Evolutionary conservation across 1,140 invertebrate genomes (phyloP).

Genomic region (Drosophila eugracilis): DNA sequence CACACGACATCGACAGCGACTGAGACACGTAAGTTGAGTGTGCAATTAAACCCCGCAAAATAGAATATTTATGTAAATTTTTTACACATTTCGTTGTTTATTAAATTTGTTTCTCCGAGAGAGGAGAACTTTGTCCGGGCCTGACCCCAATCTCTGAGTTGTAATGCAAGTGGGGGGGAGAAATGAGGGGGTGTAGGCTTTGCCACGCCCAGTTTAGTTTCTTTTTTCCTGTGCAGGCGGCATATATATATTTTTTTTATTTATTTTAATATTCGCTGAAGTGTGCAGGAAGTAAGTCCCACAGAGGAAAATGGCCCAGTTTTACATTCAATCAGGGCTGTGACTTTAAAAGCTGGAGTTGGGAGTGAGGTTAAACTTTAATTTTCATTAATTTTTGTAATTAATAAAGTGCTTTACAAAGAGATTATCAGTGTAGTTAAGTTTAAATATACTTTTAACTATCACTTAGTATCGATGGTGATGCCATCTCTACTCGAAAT

Average conservation of each 20-base stretch:
- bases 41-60: conserved; percentile 49
- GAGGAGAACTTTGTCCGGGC: conserved; percentile 42
- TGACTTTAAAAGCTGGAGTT: not conserved
- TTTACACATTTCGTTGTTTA: conserved; percentile 6
- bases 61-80: conserved; percentile 47
- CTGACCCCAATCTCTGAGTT: conserved; percentile 38
- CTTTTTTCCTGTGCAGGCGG: conserved; percentile 53
- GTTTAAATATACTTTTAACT: too few species aligned
- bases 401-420: too few species aligned
- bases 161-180: conserved; percentile 9
- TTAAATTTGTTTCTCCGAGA: conserved; percentile 9
- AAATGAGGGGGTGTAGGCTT: conserved; percentile 4
- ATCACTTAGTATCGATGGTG: not conserved
- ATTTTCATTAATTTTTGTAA: too few species aligned
- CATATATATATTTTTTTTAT: conserved; percentile 51
- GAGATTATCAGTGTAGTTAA: too few species aligned
- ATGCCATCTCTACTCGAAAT: not conserved
- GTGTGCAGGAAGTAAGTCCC: conserved; percentile 3
- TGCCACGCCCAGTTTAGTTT: conserved; percentile 24
- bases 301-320: conserved; percentile 1
- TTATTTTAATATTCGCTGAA: conserved; percentile 39
- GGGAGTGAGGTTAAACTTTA: too few species aligned
- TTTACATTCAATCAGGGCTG: not conserved
- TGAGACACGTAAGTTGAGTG: conserved; percentile 68
- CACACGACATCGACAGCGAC: conserved; percentile 58